Evolutionary conservation across 2,888 invertebrate genomes (phyloP), one percentile per base, ranked within the genome.

Genomic region (Zele albiditarsus): DNA sequence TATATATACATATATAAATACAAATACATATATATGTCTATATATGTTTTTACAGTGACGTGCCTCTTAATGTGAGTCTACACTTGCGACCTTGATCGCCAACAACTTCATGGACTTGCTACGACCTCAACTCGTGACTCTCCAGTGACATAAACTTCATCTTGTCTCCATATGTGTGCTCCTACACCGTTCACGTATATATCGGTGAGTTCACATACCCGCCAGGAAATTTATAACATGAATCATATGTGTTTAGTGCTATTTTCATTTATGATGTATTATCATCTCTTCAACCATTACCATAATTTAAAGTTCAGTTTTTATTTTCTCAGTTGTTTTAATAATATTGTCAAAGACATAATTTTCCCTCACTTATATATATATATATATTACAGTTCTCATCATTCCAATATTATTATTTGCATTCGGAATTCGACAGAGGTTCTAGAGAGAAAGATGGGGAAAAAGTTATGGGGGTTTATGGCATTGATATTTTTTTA

Each of bases 71-170:
- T 76, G 71, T 71, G 66, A 57, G 20, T 70, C 31, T 60, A 70
- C 70, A 38, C 38, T 38, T 33, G 28, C 71, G 71, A 75, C 75
- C 75, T 71, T 71, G 27, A 60, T 25, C 23, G 33, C 27, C 73
- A 42, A 66, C 71, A 53, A 66, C 20, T 71, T 53, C 23, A 68
- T 49, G 49, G 53, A 68, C 68, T 49, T 31, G 25, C 53, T 68
- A 27, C 71, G 62, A 71, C 71, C 71, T 71, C 60, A 71, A 62
- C 71, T 71, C 71, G 71, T 71, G 71, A 71, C 71, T 68, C 28
- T 68, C 28, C 33, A 71, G 46, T 71, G 60, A 62, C 62, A 71
- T 71, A 71, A 71, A 71, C 62, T 70, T 33, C 31, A 25, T 28
- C 20, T 38, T 70, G 33, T 70, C 58, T 38, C 23, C 27, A 38